Evolutionary conservation across 2,797 vertebrate species (phyloP), one percentile per base, ranked within the genome.

Genomic region (Acrossocheilus fasciatus): DNA sequence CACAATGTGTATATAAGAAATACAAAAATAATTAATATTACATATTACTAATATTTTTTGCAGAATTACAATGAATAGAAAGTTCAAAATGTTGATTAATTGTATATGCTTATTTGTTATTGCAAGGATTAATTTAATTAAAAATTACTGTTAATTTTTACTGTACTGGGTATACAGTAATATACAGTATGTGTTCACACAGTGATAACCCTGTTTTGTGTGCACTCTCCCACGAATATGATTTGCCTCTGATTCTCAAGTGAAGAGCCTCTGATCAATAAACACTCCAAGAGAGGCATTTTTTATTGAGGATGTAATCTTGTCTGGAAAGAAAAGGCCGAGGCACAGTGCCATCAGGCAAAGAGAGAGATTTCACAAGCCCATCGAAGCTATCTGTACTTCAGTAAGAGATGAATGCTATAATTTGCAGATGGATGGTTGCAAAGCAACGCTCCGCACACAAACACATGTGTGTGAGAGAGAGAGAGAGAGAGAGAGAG

Each of bases 341-440:
- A 75, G 45, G 86, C 73, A 83, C 41, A 41, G 41, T 34, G n/a
- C 78, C 86, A 73, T 73, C 69, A 84, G 77, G 59, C 62, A 79
- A 74, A 83, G 15, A 79, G 80, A 66, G 30, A 41, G 64, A 79
- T 86, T 66, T 87, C 75, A 73, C 57, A 81, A 81, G 81, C 83
- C 77, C 12, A 9, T 26, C 72, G 68, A 88, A 90, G 76, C 81
- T 86, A 85, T 89, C 86, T 62, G 34, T 81, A 43, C 45, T 88
- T 47, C 64, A 36, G 79, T 14, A 57, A 87, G 74, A 76, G 81
- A 82, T 86, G 62, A 83, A 88, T 80, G 45, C 83, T 83, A 34
- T 86, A 81, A 83, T 86, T 78, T 88, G 72, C 66, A 77, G 81
- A 84, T 80, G 72, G 81, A 81, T 82, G 70, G 68, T 41, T 78